Evolutionary conservation across 2,113 vertebrate genomes (phyloP).

Genomic region (Oryzias woworae): DNA sequence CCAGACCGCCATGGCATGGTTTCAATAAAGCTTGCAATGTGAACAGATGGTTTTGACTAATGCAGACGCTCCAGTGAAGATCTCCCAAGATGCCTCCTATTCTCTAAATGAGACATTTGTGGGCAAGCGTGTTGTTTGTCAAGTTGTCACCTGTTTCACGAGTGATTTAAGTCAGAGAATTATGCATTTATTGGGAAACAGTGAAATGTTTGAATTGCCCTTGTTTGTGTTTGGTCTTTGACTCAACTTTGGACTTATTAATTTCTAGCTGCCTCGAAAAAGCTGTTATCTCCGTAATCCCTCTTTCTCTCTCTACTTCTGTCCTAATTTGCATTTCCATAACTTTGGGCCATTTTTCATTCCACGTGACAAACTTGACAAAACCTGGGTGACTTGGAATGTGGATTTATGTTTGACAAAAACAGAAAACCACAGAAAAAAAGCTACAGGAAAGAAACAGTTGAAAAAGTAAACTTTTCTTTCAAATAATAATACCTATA

Average conservation of each 20-base stretch:
- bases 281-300: background rate
- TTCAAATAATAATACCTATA: too few relatives aligned
- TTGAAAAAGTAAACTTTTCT: too few relatives aligned
- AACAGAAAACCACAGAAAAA: background rate
- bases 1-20: conserved; percentile 53
- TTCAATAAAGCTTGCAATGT: conserved; percentile 68
- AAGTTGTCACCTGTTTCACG: conserved; percentile 52
- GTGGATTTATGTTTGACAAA: conserved; percentile 33
- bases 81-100: conserved; percentile 58
- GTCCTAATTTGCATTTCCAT: conserved; percentile 7
- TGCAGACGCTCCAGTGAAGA: conserved; percentile 57
- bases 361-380: conserved; percentile 10
- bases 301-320: background rate
- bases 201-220: conserved; percentile 8
- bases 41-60: conserved; percentile 76
- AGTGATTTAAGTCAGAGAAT: conserved; percentile 45
- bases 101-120: conserved; percentile 71
- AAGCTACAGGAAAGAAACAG: too few relatives aligned
- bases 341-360: conserved; percentile 30
- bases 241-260: conserved; percentile 2
- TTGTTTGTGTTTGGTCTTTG: background rate
- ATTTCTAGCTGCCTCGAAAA: background rate
- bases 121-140: conserved; percentile 67
- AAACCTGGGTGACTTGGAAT: conserved; percentile 23
- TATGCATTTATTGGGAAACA: background rate